These are phyloP conservation scores for Ancistrus triradiatus DNA, from an alignment of 2,113 vertebrate species.

Conservation along the genomic window DNA sequence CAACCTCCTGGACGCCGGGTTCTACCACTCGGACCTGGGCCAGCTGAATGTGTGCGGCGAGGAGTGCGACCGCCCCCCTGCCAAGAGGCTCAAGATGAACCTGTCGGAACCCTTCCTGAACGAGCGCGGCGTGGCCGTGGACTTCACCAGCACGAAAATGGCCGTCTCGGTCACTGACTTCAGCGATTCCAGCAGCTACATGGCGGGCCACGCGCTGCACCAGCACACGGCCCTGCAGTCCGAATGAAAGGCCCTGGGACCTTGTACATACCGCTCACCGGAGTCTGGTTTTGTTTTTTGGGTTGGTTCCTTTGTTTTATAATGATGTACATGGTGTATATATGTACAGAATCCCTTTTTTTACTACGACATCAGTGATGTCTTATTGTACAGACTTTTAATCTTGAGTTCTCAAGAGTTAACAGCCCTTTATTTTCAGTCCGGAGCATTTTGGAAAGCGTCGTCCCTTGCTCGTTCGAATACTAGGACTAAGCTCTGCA, in stretches of 20 bases:
- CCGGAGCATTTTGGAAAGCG: slow-evolving; percentile 79
- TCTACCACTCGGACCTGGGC: slow-evolving; percentile 81
- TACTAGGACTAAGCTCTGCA: slow-evolving; percentile 72
- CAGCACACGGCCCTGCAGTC: slow-evolving; percentile 82
- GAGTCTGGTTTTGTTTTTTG: slow-evolving; percentile 68
- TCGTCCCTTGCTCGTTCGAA: slow-evolving; percentile 66
- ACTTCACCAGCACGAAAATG: slow-evolving; percentile 87
- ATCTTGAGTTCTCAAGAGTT: slow-evolving; percentile 92
- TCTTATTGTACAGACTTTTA: slow-evolving; percentile 83
- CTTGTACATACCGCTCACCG: slow-evolving; percentile 80
- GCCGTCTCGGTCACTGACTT: slow-evolving; percentile 85
- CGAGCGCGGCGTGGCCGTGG: slow-evolving; percentile 70
- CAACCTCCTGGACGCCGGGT: slow-evolving; percentile 84
- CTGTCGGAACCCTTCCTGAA: slow-evolving; percentile 76
- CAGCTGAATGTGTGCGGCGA: slow-evolving; percentile 72
- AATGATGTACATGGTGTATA: slow-evolving; percentile 32
- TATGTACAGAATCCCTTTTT: slow-evolving; percentile 55
- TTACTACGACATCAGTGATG: slow-evolving; percentile 93
- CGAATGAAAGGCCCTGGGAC: slow-evolving; percentile 70
- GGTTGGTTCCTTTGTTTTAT: slow-evolving; percentile 19
- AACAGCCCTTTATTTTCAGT: slow-evolving; percentile 77
- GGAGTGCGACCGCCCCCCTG: slow-evolving; percentile 72
- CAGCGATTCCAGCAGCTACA: slow-evolving; percentile 77
- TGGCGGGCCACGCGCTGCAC: slow-evolving; percentile 68
- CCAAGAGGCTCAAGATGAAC: slow-evolving; percentile 82